A percentile compares a stretch with the other conserved stretches of the same genome.
Evolutionary conservation across 2,113 vertebrate genomes (phyloP).

Genomic region (Chauna torquata): DNA sequence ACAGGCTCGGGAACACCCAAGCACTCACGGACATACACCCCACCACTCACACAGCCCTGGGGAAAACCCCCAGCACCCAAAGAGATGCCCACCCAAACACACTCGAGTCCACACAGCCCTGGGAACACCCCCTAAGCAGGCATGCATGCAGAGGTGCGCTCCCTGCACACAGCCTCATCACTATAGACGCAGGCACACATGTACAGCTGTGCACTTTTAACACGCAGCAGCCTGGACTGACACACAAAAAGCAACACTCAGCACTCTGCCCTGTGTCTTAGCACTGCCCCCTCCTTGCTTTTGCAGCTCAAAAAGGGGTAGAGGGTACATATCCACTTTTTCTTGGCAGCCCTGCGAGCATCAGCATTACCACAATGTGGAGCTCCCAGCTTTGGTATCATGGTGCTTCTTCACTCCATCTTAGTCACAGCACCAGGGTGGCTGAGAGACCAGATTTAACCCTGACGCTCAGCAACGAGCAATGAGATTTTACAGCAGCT

Average conservation of each 20-base stretch:
- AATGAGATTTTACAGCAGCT: not conserved
- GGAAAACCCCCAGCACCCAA: not conserved
- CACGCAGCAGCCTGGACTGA: too few relatives aligned
- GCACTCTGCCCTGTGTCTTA: fast-evolving
- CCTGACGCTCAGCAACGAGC: fast-evolving
- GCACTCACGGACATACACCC: not conserved
- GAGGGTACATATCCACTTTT: not conserved
- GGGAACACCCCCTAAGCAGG: not conserved
- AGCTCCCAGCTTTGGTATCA: not conserved
- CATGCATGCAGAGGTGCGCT: fast-evolving
- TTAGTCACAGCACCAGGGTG: not conserved
- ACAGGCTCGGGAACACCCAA: not conserved
- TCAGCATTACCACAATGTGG: fast-evolving
- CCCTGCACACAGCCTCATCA: not conserved
- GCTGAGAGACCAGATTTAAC: not conserved
- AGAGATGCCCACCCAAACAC: not conserved
- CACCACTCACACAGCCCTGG: not conserved
- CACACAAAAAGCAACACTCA: too few relatives aligned
- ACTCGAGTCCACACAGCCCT: not conserved
- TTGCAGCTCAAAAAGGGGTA: fast-evolving
- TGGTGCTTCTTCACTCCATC: fast-evolving
- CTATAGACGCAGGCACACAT: not conserved
- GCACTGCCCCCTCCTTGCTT: too few relatives aligned
- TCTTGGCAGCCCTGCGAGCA: not conserved
- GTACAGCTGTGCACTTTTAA: fast-evolving